These are phyloP conservation scores for Porites lobata DNA, from an alignment of 92 coral and sea anemone genomes.

Conservation along the genomic window DNA sequence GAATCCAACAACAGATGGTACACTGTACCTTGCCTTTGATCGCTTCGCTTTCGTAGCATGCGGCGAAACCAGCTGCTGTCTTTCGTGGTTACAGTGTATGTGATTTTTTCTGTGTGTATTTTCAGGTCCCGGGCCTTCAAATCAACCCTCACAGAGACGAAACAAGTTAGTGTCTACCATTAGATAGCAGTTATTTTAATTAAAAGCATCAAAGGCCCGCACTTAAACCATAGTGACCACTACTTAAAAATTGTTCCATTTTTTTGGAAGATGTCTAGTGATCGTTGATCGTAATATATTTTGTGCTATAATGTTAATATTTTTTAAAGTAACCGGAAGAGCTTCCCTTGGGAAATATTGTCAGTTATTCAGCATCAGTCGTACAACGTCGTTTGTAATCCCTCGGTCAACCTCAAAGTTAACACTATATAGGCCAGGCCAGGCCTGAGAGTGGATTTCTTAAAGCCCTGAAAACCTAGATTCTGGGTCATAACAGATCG, in stretches of 20 bases:
- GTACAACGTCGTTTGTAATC: not conserved
- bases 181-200: constrained; percentile 40
- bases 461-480: too few relatives aligned
- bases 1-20: too few relatives aligned
- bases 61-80: not conserved
- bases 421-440: too few relatives aligned
- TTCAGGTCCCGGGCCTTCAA: constrained; percentile 52
- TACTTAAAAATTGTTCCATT: constrained; percentile 35
- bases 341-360: not conserved
- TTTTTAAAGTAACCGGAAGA: not conserved
- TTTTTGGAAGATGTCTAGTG: constrained; percentile 21
- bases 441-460: too few relatives aligned
- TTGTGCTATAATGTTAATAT: constrained; percentile 27
- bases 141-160: constrained; percentile 35
- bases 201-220: not conserved
- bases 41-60: too few relatives aligned
- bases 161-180: constrained; percentile 26
- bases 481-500: too few relatives aligned
- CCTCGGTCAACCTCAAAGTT: not conserved
- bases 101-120: not conserved
- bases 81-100: not conserved
- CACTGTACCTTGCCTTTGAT: too few relatives aligned
- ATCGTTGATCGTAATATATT: constrained; percentile 46
- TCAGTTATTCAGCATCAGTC: not conserved
- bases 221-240: not conserved